Conservation (phyloP, 1,140 invertebrate genomes). For the Phymastichus coffea region DNA sequence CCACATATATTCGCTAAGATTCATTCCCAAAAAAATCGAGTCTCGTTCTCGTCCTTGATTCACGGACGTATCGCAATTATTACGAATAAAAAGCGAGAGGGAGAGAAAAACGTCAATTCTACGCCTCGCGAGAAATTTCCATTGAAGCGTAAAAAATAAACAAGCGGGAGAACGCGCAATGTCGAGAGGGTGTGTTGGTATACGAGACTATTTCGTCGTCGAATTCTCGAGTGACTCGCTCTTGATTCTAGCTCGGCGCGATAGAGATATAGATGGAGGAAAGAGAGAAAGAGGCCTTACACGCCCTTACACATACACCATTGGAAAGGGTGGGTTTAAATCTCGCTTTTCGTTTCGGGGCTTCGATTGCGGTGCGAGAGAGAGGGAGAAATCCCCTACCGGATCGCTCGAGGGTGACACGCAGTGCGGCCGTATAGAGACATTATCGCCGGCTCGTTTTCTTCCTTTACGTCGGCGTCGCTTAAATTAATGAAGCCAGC, state of each 20-base stretch:
- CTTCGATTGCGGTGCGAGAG: conserved; percentile 8
- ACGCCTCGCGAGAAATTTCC: too few species aligned
- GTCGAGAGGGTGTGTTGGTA: too few species aligned
- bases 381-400: neutral
- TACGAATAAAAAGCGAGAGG: too few species aligned
- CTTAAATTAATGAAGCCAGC: too few species aligned
- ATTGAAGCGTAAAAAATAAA: too few species aligned
- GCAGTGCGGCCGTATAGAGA: conserved; percentile 15
- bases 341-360: conserved; percentile 25
- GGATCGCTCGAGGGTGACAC: neutral
- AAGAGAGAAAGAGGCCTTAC: neutral
- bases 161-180: too few species aligned
- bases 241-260: neutral
- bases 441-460: conserved; percentile 21
- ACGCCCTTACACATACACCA: neutral
- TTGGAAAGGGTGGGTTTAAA: conserved; percentile 4
- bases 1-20: too few species aligned
- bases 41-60: too few species aligned
- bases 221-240: neutral
- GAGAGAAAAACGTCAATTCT: neutral
- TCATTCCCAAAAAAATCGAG: too few species aligned
- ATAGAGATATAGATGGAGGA: neutral
- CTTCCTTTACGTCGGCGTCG: neutral
- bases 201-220: too few species aligned
- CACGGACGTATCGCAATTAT: too few species aligned